Evolutionary conservation across 1,140 invertebrate genomes (phyloP), one percentile per base, ranked within the genome.

Genomic region (Hyles euphorbiae): DNA sequence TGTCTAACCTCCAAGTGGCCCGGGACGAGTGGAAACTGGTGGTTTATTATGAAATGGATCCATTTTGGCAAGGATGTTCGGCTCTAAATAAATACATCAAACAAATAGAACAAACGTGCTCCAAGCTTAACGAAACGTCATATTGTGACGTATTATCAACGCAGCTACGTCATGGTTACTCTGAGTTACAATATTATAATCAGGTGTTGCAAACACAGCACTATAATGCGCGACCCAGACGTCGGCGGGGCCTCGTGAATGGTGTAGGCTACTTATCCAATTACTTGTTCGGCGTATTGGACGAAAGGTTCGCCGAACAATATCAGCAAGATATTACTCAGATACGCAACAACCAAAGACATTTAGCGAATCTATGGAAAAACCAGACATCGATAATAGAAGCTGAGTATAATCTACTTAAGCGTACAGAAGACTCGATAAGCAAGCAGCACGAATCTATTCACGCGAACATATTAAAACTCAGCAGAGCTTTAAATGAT

Each of bases 11-110:
- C 34, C 46, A 32, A 9, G 3, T 61, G 2, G n/a, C 49, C n/a
- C 32, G 53, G n/a, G 64, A 53, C 11, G 53, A 66, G 4, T 66
- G 64, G 64, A 61, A 56, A 9, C n/a, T 66, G 1, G 8, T 66
- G 32, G 49, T 56, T 0, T 66, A 56, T 49, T 63, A 58, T 49
- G 56, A 68, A 44, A 56, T 59, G 44, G n/a, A 34, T 36, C 43
- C 65, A 33, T 64, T 59, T 34, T 58, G 61, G 56, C 34, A 58
- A 43, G 58, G 65, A 5, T 47, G 9, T 10, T 33, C 52, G 10
- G 2, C 45, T 22, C 3, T 60, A 45, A 44, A 51, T 10, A 53
- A 58, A 32, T 61, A 56, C 34, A 51, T 48, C 46, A 11, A 57
- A 32, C 53, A 65, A 51, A 33, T 58, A 44, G 54, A 58, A 5